These are phyloP conservation scores for Aleadryas rufinucha DNA, from an alignment of 2,113 vertebrate species.

Conservation along the genomic window DNA sequence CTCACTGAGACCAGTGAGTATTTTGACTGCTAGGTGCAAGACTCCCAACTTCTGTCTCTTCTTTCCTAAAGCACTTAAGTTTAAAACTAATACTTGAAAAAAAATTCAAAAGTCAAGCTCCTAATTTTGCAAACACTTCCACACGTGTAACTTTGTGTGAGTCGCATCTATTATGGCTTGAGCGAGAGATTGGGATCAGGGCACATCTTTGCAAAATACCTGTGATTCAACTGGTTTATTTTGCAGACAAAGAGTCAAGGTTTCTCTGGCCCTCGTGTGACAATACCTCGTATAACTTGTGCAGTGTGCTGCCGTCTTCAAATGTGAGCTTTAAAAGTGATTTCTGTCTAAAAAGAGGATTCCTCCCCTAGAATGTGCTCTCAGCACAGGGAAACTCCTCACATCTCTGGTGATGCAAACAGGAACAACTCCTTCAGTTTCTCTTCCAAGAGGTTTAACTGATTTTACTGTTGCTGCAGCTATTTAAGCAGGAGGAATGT, in stretches of 20 bases:
- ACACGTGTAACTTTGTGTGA: neutral
- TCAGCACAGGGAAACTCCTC: neutral
- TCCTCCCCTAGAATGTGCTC: neutral
- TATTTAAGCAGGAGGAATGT: neutral
- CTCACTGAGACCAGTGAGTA: neutral
- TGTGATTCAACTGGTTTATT: fast-evolving
- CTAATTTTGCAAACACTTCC: neutral
- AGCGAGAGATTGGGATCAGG: neutral
- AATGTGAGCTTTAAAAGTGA: neutral
- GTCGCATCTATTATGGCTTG: neutral
- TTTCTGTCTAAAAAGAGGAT: neutral
- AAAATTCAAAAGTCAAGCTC: neutral
- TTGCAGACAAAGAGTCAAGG: neutral
- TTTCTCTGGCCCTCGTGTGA: neutral
- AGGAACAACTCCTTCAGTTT: neutral
- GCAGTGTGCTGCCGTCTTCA: neutral
- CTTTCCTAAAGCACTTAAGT: neutral
- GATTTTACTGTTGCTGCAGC: neutral
- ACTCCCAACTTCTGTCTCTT: neutral
- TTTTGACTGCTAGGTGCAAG: neutral
- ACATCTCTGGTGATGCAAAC: neutral
- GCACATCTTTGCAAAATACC: neutral
- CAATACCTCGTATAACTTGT: neutral
- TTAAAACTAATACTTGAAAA: neutral
- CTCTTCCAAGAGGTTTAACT: neutral